These are phyloP conservation scores for Digitonthophagus gazella DNA, from an alignment of 2,888 invertebrate species.

Conservation along the genomic window DNA sequence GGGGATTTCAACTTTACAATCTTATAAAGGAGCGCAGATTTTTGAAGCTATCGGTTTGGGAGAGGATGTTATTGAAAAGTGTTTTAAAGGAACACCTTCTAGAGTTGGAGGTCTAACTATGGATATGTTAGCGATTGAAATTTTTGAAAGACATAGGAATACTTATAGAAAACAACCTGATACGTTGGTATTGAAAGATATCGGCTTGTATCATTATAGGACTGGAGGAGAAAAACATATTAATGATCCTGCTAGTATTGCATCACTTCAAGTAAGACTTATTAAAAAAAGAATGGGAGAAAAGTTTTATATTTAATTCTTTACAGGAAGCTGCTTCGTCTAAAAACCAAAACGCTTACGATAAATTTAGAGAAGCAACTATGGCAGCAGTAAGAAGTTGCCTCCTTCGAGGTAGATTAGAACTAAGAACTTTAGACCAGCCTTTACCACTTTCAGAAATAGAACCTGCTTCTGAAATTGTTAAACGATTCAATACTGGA, in stretches of 20 bases:
- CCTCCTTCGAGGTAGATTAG: conserved; percentile 90
- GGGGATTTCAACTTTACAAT: conserved; percentile 98
- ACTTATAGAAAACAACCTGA: conserved; percentile 72
- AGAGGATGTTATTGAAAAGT: conserved; percentile 89
- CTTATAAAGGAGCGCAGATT: conserved; percentile 98
- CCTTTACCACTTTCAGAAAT: conserved; percentile 84
- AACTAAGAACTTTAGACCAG: conserved; percentile 74
- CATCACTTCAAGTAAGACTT: conserved; percentile 70
- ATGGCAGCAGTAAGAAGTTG: conserved; percentile 82
- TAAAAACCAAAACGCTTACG: conserved; percentile 81
- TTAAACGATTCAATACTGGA: conserved; percentile 90
- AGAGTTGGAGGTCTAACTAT: conserved; percentile 87
- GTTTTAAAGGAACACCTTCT: conserved; percentile 78
- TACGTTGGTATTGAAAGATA: conserved; percentile 68
- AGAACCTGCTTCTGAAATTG: conserved; percentile 91
- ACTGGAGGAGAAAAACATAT: conserved; percentile 97
- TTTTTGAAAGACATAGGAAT: conserved; percentile 75
- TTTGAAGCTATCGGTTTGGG: conserved; percentile 97
- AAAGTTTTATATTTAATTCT: conserved; percentile 45
- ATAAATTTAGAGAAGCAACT: conserved; percentile 81
- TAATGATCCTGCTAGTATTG: conserved; percentile 82
- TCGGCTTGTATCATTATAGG: conserved; percentile 96
- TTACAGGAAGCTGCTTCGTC: conserved; percentile 81
- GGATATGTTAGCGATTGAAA: conserved; percentile 83
- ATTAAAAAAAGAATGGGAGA: background rate